Conservation (phyloP, 2,113 vertebrate species). For the Hymenochirus boettgeri region DNA sequence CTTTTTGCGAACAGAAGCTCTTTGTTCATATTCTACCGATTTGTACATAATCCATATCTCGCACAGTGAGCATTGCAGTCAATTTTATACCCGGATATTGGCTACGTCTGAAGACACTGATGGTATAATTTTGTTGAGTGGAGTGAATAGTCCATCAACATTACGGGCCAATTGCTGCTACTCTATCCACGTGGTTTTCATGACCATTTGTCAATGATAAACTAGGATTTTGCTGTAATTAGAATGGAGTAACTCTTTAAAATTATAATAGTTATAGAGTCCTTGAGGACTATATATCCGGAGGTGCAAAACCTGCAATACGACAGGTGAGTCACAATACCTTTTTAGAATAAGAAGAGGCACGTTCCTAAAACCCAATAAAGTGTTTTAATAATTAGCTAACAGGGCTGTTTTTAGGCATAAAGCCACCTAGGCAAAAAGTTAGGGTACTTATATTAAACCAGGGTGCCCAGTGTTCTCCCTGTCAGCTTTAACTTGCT, state of each 20-base stretch:
- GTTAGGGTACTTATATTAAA: too few relatives aligned
- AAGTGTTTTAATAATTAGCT: too few relatives aligned
- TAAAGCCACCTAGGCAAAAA: too few relatives aligned
- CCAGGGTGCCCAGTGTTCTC: too few relatives aligned
- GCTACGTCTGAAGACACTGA: conserved; percentile 5
- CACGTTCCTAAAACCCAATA: too few relatives aligned
- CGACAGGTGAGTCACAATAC: too few relatives aligned
- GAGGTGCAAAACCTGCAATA: too few relatives aligned
- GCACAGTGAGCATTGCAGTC: not conserved
- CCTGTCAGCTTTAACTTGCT: too few relatives aligned
- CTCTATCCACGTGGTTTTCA: conserved; percentile 12
- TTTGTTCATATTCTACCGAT: conserved; percentile 19
- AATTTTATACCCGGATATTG: not conserved
- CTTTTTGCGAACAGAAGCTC: conserved; percentile 15
- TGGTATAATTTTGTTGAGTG: conserved; percentile 3
- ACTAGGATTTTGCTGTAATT: conserved; percentile 33
- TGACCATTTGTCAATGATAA: conserved; percentile 23
- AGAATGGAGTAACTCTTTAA: conserved; percentile 25
- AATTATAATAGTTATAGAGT: not conserved
- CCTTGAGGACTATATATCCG: too few relatives aligned
- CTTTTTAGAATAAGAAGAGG: too few relatives aligned
- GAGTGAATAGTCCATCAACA: conserved; percentile 26
- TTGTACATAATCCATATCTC: conserved; percentile 11
- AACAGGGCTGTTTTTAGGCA: too few relatives aligned
- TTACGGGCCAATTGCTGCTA: conserved; percentile 19